Base-by-base conservation (phyloP, 2,888 invertebrate genomes). In the Melanostoma scalare region DNA sequence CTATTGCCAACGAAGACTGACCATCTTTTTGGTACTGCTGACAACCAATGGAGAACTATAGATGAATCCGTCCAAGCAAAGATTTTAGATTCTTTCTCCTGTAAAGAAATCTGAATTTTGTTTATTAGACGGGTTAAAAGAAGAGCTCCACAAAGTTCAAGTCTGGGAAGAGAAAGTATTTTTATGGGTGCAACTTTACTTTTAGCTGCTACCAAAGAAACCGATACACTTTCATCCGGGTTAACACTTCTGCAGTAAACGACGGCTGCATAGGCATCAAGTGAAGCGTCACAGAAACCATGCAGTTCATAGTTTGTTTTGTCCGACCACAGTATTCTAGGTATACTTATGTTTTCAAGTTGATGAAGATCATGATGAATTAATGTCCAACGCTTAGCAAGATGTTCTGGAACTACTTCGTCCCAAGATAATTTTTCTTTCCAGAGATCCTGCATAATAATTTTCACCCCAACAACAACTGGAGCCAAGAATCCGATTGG, bases 31-130 rank as follows among this genome's bases (percentile, higher is more conserved):
- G 74, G 74, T 35, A 61, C 6, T 3, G 67, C 67, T 10, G 67
- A 79, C 6, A 67, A n/a, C 72, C 73, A 79, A 36, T 79, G 68
- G 3, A 78, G 53, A 8, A 74, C 79, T 20, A 68, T 56, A 0
- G 60, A 67, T 6, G 72, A 58, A 36, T 71, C 69, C 10, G 52
- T 77, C 58, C 63, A 77, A 4, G 74, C 52, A 52, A 56, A 65
- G 6, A 31, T 33, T 48, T n/a, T 38, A 20, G 31, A 10, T 8
- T 73, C 20, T 38, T 33, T 20, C 9, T 63, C 33, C 20, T 56
- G 55, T 65, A 56, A 65, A 9, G 56, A 73, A 8, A 6, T 6
- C 33, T 56, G 55, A 36, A 65, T 46, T 56, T 63, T 74, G 10
- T 38, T 65, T 3, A 74, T 48, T 2, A 74, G 56, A 9, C 73